Base-by-base conservation (phyloP, 1,140 invertebrate species). In the Drosophila pectinifera region DNA sequence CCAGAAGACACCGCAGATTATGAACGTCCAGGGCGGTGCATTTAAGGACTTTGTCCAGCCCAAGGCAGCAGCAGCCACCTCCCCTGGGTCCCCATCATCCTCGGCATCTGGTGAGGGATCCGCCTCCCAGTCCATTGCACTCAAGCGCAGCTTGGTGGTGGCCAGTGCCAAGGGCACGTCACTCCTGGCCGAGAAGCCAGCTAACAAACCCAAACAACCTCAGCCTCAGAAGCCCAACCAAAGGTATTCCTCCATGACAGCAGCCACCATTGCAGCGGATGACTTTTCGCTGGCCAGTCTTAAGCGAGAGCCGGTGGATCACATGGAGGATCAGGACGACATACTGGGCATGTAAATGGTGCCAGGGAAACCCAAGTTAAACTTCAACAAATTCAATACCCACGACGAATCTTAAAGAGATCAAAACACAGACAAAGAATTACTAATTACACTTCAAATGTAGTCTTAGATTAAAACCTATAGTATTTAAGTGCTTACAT, bases 191-290 rank as follows among this genome's bases (percentile, higher is more conserved):
- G 24, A 54, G 16, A 55, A 42, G 34, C 18, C 18, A 2, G 18
- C 4, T 1, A 22, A n/a, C 1, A 53, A 59, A 3, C 34, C 55
- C 6, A 34, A 39, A 16, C 45, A 36, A n/a, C 22, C 31, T 8
- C 43, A 18, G 8, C 6, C 16, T 38, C 42, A 20, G 6, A 39
- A 28, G 5, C n/a, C 3, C 6, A n/a, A n/a, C n/a, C n/a, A n/a
- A n/a, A 56, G 26, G 11, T 18, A 63, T 4, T 24, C n/a, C 2
- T 13, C 59, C 2, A 56, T 78, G 41, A 81, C 42, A 4, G 82
- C 82, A 1, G 78, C 78, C 74, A 78, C 62, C 11, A 86, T 86
- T 49, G 82, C 78, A 7, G 82, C 82, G 18, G 82, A 86, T 24
- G 75, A 86, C 20, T 86, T 78, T 4, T 67, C 73, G 7, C 48